These are phyloP conservation scores for cattle (Bos taurus) DNA, from an alignment of 2,113 vertebrate genomes.

Conservation along the genomic window ARS-UCD2.0 NC_037337.1:17377501-17378000, in stretches of 20 bases:
- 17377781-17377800: background rate
- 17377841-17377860: too few species aligned
- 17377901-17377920: fast-evolving
- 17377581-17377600: background rate
- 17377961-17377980: background rate
- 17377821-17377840: background rate
- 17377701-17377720: background rate
- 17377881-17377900: fast-evolving
- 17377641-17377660: background rate
- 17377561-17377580: too few species aligned
- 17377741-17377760: background rate
- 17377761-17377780: background rate
- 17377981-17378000: background rate
- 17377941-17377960: fast-evolving
- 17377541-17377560: background rate
- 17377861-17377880: fast-evolving
- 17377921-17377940: background rate
- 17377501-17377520: background rate
- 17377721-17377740: background rate
- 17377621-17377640: background rate
- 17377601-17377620: background rate
- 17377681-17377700: background rate
- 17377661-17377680: background rate
- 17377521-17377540: background rate
- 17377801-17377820: too few species aligned